A percentile compares a stretch with the other conserved stretches of the same genome.
phyloP scores from a whole-genome alignment of 53 echinoderm and acorn worm species.

The Crossaster papposus region DNA sequence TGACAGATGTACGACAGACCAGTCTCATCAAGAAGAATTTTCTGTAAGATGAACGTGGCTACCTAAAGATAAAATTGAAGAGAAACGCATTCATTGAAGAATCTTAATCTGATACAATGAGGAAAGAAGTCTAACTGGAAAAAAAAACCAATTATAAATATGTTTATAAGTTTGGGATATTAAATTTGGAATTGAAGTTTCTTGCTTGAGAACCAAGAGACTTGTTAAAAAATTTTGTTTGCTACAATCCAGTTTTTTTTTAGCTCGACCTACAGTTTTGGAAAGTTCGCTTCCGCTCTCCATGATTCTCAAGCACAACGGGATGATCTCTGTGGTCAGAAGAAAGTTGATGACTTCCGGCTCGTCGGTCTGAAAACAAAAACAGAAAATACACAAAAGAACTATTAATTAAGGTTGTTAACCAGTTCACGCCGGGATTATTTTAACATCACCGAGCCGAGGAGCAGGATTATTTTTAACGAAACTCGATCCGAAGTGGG shows the following conservation, averaged over 20 bases:
- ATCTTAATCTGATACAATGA: not conserved
- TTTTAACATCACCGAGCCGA: not conserved
- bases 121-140: no score
- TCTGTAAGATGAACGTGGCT: slow-evolving; percentile 96
- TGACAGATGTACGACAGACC: slow-evolving; percentile 97
- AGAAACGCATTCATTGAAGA: not conserved
- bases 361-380: slow-evolving; percentile 87
- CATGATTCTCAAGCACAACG: slow-evolving; percentile 96
- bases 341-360: slow-evolving; percentile 97
- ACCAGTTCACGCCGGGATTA: not conserved
- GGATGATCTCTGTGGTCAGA: slow-evolving; percentile 97
- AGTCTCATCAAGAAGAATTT: slow-evolving; percentile 96
- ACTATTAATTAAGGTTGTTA: not conserved
- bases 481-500: no score
- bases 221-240: no score
- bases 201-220: no score
- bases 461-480: no score
- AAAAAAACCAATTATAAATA: no score
- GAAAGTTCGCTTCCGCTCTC: slow-evolving; percentile 99
- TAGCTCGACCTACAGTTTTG: slow-evolving; percentile 73
- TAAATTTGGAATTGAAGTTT: no score
- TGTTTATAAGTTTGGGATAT: not conserved
- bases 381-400: not conserved
- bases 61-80: slow-evolving; percentile 65
- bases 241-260: no score